phyloP scores from a whole-genome alignment of 2,113 vertebrate species.

The Microtus pennsylvanicus region DNA sequence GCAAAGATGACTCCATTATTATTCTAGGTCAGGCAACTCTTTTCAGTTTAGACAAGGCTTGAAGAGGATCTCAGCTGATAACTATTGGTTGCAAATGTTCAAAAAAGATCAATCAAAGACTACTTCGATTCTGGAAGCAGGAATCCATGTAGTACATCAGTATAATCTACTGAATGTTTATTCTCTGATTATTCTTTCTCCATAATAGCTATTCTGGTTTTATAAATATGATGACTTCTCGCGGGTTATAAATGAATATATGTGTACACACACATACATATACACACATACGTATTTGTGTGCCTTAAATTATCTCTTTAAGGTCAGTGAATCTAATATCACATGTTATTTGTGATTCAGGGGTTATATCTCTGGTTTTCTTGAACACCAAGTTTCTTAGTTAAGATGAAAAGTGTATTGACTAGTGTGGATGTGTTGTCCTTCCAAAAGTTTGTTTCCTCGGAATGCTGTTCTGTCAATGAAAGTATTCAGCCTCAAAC shows the following conservation, averaged over 20 bases:
- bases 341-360: neutral
- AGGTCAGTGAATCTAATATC: neutral
- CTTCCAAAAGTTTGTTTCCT: neutral
- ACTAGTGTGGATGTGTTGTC: too few relatives aligned
- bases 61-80: neutral
- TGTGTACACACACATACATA: neutral
- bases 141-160: neutral
- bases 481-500: neutral
- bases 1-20: neutral
- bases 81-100: neutral
- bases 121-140: neutral
- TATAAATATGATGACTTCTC: neutral
- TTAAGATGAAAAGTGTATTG: neutral
- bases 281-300: neutral
- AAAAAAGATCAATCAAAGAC: neutral
- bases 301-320: neutral
- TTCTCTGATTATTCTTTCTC: neutral
- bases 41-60: neutral
- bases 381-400: neutral
- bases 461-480: neutral
- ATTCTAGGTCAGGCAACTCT: neutral
- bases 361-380: neutral
- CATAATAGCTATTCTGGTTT: neutral
- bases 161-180: neutral
- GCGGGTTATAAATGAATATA: neutral